A percentile compares a stretch with the other conserved stretches of the same genome.
Conservation (phyloP, 1,140 invertebrate species). For the Bilobella aurantiaca region DNA sequence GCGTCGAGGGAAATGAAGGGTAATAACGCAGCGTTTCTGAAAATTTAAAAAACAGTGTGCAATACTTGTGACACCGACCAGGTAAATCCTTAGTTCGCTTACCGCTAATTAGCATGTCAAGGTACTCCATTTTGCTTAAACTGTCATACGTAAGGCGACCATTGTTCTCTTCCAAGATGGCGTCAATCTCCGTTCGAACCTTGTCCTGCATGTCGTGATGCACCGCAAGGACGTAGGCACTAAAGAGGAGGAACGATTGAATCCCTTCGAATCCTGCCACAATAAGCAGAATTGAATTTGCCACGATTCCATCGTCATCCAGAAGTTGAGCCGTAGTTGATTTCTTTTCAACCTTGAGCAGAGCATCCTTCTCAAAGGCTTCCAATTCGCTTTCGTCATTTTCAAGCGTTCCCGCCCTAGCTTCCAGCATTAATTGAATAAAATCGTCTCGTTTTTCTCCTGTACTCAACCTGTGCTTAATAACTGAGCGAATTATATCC, state of each 20-base stretch:
- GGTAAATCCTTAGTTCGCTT: too few species aligned
- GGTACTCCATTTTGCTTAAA: constrained; percentile 43
- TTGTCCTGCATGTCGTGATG: constrained; percentile 52
- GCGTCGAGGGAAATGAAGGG: constrained; percentile 43
- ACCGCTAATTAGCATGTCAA: constrained; percentile 41
- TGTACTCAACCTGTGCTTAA: constrained; percentile 4
- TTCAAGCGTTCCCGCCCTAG: constrained; percentile 15
- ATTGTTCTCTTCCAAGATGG: constrained; percentile 10
- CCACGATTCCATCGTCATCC: constrained; percentile 10
- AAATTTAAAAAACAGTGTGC: constrained; percentile 21
- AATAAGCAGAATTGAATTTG: constrained; percentile 43
- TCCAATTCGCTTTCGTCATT: constrained; percentile 22
- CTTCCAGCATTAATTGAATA: constrained; percentile 21
- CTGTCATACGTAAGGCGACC: constrained; percentile 38
- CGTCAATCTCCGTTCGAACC: constrained; percentile 38
- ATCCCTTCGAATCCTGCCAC: constrained; percentile 63
- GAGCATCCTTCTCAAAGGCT: constrained; percentile 12
- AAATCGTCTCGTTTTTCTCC: constrained; percentile 22
- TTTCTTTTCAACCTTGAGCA: not conserved
- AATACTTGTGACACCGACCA: not conserved
- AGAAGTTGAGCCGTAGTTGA: constrained; percentile 1
- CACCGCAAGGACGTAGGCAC: constrained; percentile 49
- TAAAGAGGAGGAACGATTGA: constrained; percentile 49
- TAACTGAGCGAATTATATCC: not conserved
- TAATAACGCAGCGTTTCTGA: constrained; percentile 49